Evolutionary conservation across 1,140 invertebrate species (phyloP), one percentile per base, ranked within the genome.

Genomic region (Drosophila willistoni): DNA sequence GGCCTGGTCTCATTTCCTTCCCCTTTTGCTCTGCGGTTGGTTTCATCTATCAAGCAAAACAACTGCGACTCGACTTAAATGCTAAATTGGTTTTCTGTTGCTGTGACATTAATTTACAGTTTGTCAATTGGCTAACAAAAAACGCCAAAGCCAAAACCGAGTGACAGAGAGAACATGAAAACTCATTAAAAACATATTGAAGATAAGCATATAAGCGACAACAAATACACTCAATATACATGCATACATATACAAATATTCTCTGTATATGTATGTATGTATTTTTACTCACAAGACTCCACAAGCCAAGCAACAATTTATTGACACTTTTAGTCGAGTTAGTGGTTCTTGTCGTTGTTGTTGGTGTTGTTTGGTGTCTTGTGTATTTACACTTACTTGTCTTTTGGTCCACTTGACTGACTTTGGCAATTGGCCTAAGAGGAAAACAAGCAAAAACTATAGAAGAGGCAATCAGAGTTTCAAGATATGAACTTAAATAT

Each of bases 81-180:
- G 19, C 39, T 61, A 64, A 77, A 77, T 76, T 70, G 73, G 74
- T 70, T 66, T 69, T 76, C 76, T 65, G 75, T 73, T 65, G 73
- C 29, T 75, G 72, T 76, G 73, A 76, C 72, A 75, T 76, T 76
- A 75, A 76, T 76, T 77, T 76, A 64, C 65, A 76, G 73, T 77
- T 70, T 76, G 73, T 62, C 74, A 76, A 77, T 75, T 68, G 71
- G 36, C 36, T 33, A 34, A 44, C 57, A 12, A 41, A 29, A 42
- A 29, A 64, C 36, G 14, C 9, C 44, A 51, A 4, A 22, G 33
- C 14, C 7, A 36, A 12, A 36, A 12, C 7, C 7, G 34, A 36
- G 34, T 29, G 9, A 57, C 13, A 57, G 73, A 47, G 62, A 61
- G 57, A 76, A 25, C 73, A 41, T 9, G 59, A 76, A 77, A 77